phyloP scores from a whole-genome alignment of 2,797 vertebrate genomes.

The Enteromius paludinosus region DNA sequence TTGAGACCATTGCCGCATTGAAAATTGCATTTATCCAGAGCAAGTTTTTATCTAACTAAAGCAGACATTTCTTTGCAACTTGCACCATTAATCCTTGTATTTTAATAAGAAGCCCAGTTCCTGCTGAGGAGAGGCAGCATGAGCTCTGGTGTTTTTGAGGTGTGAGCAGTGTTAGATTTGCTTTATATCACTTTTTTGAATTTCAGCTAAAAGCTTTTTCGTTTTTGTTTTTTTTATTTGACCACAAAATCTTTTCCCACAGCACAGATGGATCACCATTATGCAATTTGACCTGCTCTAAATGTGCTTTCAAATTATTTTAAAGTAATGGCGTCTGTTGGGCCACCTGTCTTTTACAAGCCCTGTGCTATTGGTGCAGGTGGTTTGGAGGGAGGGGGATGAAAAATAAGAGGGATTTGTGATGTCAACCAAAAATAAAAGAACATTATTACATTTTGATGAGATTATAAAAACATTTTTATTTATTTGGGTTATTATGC shows the following conservation, averaged over 20 bases:
- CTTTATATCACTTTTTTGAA: slow-evolving; percentile 8
- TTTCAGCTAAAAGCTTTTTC: slow-evolving; percentile 10
- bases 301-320: neutral
- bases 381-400: neutral
- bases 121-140: slow-evolving; percentile 7
- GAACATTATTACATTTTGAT: neutral
- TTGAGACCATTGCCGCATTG: neutral
- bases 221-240: neutral
- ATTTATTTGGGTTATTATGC: neutral
- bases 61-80: neutral
- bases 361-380: neutral
- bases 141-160: neutral
- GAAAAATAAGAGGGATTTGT: neutral
- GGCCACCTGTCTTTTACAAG: neutral
- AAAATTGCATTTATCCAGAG: neutral
- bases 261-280: slow-evolving; percentile 24
- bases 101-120: slow-evolving; percentile 1
- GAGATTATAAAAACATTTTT: neutral
- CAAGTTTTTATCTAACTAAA: neutral
- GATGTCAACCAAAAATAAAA: neutral
- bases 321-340: slow-evolving; percentile 24
- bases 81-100: neutral
- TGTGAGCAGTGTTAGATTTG: slow-evolving; percentile 8
- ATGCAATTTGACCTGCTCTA: neutral
- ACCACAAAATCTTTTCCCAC: slow-evolving; percentile 18